phyloP scores from a whole-genome alignment of 1,140 invertebrate genomes.

The Lepidurus couesii region DNA sequence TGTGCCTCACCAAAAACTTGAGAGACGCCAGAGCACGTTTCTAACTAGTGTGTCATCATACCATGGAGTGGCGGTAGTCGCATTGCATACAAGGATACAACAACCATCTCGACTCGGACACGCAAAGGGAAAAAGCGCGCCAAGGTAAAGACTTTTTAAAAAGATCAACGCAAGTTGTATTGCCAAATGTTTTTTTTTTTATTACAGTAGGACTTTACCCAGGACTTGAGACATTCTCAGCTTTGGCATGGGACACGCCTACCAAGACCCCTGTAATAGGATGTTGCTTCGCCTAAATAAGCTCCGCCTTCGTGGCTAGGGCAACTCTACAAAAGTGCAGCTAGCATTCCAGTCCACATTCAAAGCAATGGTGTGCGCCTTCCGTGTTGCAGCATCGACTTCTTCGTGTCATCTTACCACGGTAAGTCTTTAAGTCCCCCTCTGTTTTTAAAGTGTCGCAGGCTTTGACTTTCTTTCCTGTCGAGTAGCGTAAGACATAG shows the following conservation, averaged over 20 bases:
- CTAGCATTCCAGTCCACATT: conserved; percentile 8
- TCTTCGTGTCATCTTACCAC: background rate
- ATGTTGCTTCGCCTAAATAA: conserved; percentile 15
- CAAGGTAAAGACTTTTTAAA: background rate
- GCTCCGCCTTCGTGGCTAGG: background rate
- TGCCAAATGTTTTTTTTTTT: background rate
- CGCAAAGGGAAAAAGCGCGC: background rate
- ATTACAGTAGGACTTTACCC: background rate
- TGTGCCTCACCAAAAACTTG: no score
- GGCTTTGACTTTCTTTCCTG: background rate
- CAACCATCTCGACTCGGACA: no score
- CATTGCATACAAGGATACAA: no score
- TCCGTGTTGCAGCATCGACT: conserved; percentile 1
- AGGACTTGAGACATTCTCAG: background rate
- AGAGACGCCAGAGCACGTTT: background rate
- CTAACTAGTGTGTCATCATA: background rate
- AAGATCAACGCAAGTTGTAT: no score
- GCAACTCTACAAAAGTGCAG: conserved; percentile 18
- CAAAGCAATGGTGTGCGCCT: conserved; percentile 9
- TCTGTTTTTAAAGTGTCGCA: background rate
- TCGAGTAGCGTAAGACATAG: background rate
- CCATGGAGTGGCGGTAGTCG: background rate
- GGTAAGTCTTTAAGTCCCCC: background rate
- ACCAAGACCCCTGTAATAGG: background rate
- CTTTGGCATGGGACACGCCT: background rate